A percentile compares a stretch with the other conserved stretches of the same genome.
These are phyloP conservation scores for Anaspis maculata DNA, from an alignment of 2,888 invertebrate species.

Conservation along the genomic window DNA sequence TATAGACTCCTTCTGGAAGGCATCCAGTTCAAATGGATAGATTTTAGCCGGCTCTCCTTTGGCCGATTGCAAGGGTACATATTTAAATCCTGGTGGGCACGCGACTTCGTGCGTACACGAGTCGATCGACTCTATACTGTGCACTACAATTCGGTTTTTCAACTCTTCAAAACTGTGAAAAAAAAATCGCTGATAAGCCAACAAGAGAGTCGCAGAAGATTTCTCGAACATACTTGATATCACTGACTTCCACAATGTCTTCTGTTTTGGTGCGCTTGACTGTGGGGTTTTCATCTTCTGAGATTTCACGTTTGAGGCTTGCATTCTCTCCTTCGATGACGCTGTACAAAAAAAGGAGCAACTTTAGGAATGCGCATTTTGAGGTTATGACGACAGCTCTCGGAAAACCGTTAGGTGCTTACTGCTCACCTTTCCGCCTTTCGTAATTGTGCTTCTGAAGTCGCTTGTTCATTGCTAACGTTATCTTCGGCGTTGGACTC, in stretches of 20 bases:
- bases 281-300: constrained; percentile 20
- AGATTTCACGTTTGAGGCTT: constrained; percentile 33
- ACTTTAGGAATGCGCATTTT: constrained; percentile 20
- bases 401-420: too few species aligned
- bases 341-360: constrained; percentile 13
- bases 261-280: constrained; percentile 33
- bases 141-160: constrained; percentile 75
- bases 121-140: constrained; percentile 82
- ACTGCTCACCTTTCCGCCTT: too few species aligned
- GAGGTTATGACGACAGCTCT: constrained; percentile 27
- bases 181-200: constrained; percentile 1
- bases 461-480: too few species aligned
- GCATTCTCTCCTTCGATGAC: constrained; percentile 25
- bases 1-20: constrained; percentile 96
- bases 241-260: constrained; percentile 30
- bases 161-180: constrained; percentile 61
- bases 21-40: constrained; percentile 91
- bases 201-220: not conserved
- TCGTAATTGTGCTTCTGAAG: too few species aligned
- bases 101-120: constrained; percentile 97
- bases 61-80: constrained; percentile 51
- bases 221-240: constrained; percentile 33
- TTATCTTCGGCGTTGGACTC: constrained; percentile 21
- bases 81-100: constrained; percentile 79
- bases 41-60: constrained; percentile 75